Evolutionary conservation across 2,797 vertebrate genomes (phyloP), one percentile per base, ranked within the genome.

Genomic region (Gymnopithys bicolor): DNA sequence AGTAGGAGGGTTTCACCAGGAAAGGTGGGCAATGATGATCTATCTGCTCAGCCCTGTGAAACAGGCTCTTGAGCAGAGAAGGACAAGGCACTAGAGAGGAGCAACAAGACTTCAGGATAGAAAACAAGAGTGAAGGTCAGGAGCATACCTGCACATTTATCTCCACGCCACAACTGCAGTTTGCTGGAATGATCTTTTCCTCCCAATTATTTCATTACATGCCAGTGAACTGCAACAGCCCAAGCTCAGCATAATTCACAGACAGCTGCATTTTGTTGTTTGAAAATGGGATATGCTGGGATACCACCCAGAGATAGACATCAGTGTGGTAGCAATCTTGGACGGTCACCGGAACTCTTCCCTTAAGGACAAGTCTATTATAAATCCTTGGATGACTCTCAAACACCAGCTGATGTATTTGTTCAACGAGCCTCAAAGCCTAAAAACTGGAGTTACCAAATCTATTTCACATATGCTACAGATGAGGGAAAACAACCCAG

Each of bases 51-150:
- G 3, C 9, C 9, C 45, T 3, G 2, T 55, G 32, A 48, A 74
- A 63, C 10, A 71, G 24, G 56, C 2, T 19, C 43, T 62, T 51
- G 19, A 14, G 49, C 23, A 71, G 41, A 45, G 78, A 49, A 88
- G 52, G 51, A 58, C 27, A 78, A 53, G 0, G 1, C 39, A 17
- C 15, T 46, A 35, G 17, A 21, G 33, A 70, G 23, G 33, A 70
- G 12, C 19, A 32, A n/a, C 39, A 28, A 13, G 0, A 2, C 22
- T 68, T 79, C 0, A 0, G 62, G 19, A 10, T 10, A 51, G 45
- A 41, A 73, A 43, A 74, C 45, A 75, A 52, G 10, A 67, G 9
- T 0, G 3, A 60, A 78, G 89, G 32, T 39, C 12, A n/a, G 62
- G 66, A 89, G n/a, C 24, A 48, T 8, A 30, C 30, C 18, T 30